A percentile compares a stretch with the other conserved stretches of the same genome.
phyloP scores from a whole-genome alignment of 2,888 invertebrate genomes.

The Melieria crassipennis region DNA sequence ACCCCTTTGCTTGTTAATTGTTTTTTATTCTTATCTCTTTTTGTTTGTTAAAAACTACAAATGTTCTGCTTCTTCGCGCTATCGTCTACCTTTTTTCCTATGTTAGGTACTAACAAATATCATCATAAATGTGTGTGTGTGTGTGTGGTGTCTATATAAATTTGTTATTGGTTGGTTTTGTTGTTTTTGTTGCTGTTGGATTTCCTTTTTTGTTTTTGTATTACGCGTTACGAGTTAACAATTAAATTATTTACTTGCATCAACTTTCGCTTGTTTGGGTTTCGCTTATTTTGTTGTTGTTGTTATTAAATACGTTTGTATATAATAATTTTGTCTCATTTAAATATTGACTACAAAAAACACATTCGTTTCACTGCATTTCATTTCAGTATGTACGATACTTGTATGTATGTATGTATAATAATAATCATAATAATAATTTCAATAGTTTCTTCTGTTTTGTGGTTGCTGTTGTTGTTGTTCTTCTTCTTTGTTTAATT shows the following conservation, averaged over 20 bases:
- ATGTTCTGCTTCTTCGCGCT: conserved; percentile 49
- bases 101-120: conserved; percentile 65
- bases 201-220: conserved; percentile 37
- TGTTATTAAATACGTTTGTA: conserved; percentile 17
- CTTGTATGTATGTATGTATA: conserved; percentile 13
- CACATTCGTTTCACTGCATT: conserved; percentile 49
- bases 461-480: too few relatives aligned
- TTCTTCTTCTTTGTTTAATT: too few relatives aligned
- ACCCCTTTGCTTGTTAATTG: conserved; percentile 23
- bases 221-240: conserved; percentile 30
- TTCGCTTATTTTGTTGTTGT: conserved; percentile 36
- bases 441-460: too few relatives aligned
- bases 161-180: conserved; percentile 42
- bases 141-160: conserved; percentile 38
- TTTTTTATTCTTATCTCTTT: conserved; percentile 17
- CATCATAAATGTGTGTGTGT: conserved; percentile 57
- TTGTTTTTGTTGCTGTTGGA: conserved; percentile 39
- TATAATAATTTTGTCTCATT: conserved; percentile 2
- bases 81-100: conserved; percentile 42
- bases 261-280: conserved; percentile 15
- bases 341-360: conserved; percentile 34
- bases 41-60: conserved; percentile 39
- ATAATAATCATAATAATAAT: too few relatives aligned
- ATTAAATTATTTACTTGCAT: conserved; percentile 15
- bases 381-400: conserved; percentile 36